Conservation (phyloP, 1,140 invertebrate species). For the Solenopsis invicta region DNA sequence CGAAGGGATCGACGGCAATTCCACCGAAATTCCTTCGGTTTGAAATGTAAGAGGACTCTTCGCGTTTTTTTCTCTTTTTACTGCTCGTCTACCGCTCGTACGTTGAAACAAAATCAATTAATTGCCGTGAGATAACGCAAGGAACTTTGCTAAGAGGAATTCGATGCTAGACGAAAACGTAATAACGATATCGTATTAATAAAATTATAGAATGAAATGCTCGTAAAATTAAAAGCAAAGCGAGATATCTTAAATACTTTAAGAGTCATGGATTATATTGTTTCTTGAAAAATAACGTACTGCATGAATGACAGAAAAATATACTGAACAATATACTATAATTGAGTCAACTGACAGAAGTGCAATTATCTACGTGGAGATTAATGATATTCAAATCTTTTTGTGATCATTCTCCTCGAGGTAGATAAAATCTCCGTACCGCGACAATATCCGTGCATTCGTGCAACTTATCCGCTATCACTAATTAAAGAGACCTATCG, state of each 20-base stretch:
- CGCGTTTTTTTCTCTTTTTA: background rate
- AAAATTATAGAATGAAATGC: background rate
- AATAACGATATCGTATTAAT: background rate
- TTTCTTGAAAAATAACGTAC: background rate
- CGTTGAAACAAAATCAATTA: conserved; percentile 19
- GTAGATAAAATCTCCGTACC: conserved; percentile 21
- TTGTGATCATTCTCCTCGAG: background rate
- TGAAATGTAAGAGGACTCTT: background rate
- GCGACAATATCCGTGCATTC: background rate
- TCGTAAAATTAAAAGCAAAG: conserved; percentile 1
- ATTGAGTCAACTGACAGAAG: background rate
- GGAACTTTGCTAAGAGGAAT: conserved; percentile 21
- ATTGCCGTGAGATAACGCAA: background rate
- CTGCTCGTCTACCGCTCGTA: background rate
- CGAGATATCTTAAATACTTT: background rate
- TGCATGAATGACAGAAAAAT: conserved; percentile 2
- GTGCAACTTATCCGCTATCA: conserved; percentile 26
- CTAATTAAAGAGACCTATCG: background rate
- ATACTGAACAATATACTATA: background rate
- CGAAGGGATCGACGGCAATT: background rate
- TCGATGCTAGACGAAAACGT: background rate
- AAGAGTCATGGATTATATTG: background rate
- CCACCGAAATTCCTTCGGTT: conserved; percentile 47
- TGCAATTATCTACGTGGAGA: conserved; percentile 21
- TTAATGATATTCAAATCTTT: conserved; percentile 1